Evolutionary conservation across 2,797 vertebrate genomes (phyloP), one percentile per base, ranked within the genome.

Genomic region (Denticeps clupeoides): DNA sequence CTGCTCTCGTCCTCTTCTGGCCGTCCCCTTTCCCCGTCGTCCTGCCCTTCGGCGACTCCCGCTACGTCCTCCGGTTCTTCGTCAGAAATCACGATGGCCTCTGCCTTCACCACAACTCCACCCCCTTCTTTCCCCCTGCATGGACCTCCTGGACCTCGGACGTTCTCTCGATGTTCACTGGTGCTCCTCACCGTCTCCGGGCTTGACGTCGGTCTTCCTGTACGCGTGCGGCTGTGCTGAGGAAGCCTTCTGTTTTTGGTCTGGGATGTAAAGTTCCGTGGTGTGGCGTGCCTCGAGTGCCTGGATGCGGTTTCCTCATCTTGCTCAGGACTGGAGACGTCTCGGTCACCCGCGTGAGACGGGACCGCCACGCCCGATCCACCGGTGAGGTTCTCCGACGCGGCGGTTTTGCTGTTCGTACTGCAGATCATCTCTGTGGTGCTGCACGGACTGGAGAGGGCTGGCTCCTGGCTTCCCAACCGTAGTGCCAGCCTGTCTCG

Each of bases 21-120:
- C 63, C 70, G 46, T 62, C 45, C 3, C 56, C 60, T 33, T 55
- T 58, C 11, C 53, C 22, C 46, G 33, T 68, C 45, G 11, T 41
- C 21, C 45, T 16, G 11, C 44, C 15, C 22, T 10, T 45, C 25
- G 1, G 63, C 16, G 55, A 59, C 13, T 55, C 61, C 10, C 24
- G 75, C 85, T 2, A 70, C 69, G 2, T 73, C 77, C 0, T 93
- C 90, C 0, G 84, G 59, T 57, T 95, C 91, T 53, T 93, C 91
- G 1, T 95, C 91, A 0, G 92, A 94, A 67, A 94, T 93, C 15
- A 96, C 80, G 10, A 94, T 94, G 13, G 91, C 89, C 59, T 96
- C 92, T 51, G 90, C 86, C 59, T 96, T 94, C 9, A 96, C 79
- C 7, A 87, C 73, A 0, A 81, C 47, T 9, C 51, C 55, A 1